Base-by-base conservation (phyloP, 1,140 invertebrate genomes). In the Drosophila ironensis region DNA sequence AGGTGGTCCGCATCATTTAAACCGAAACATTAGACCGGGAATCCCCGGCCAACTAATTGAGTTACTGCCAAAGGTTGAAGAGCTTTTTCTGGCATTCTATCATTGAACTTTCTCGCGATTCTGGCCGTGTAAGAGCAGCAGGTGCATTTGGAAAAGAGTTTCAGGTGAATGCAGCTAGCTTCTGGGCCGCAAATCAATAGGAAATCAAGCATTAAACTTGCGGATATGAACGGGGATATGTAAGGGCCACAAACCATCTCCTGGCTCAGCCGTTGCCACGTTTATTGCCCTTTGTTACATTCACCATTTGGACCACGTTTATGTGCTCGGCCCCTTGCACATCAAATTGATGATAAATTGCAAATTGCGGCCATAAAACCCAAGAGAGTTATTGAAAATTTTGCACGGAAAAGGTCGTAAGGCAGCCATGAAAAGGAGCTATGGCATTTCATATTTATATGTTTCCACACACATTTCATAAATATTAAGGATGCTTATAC, bases 341-440 rank as follows among this genome's bases (percentile, higher is more conserved):
- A 63, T 63, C 56, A 47, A 63, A 63, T 61, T 27, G 59, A 61
- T 63, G 59, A 63, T 63, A 63, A 63, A 63, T 63, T 24, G 56
- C 56, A 47, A 63, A 63, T 63, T 63, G 41, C 56, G 41, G n/a
- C 19, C 41, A 63, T 61, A 63, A 63, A 40, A 9, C 56, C 33
- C 59, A 16, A 27, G 56, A 40, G 59, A 47, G 56, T 47, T 47
- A 63, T 38, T 61, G 33, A 47, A 61, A 61, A 61, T 24, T 30
- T 63, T 28, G 45, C 59, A 63, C 4, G 22, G 2, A 8, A 28
- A 27, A 20, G 47, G 33, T 59, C 48, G 56, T 35, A 56, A 33
- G 20, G 42, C 5, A 37, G 50, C 19, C 9, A 24, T 30, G 25
- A 56, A 42, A 56, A 46, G n/a, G 3, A n/a, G 20, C 30, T 12